Percentiles rank a stretch among this genome's conserved stretches.
Conservation (phyloP, 2,888 invertebrate species). For the Eupithecia exiguata region DNA sequence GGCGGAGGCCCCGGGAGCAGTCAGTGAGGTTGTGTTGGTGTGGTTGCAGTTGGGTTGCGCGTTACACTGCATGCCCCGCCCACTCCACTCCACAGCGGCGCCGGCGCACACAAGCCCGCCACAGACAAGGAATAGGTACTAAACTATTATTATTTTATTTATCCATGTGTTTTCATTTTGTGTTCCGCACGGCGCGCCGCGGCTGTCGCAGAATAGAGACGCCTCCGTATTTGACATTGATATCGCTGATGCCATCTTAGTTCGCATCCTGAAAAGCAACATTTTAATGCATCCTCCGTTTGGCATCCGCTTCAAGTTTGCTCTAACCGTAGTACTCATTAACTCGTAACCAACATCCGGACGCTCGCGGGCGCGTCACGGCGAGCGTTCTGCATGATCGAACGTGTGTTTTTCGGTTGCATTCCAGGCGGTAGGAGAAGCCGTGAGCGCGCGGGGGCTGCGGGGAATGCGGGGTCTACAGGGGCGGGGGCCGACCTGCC, state of each 20-base stretch:
- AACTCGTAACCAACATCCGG: slow-evolving; percentile 74
- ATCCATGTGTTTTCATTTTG: slow-evolving; percentile 67
- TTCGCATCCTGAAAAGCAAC: slow-evolving; percentile 75
- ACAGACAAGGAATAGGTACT: slow-evolving; percentile 84
- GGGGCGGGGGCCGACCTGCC: slow-evolving; percentile 74
- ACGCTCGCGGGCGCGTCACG: slow-evolving; percentile 65
- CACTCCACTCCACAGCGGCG: slow-evolving; percentile 81
- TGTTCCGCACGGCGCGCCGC: slow-evolving; percentile 81
- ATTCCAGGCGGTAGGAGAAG: slow-evolving; percentile 81
- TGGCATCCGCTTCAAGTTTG: slow-evolving; percentile 76
- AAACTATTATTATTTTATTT: slow-evolving; percentile 73
- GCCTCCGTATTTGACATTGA: slow-evolving; percentile 64
- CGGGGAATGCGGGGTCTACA: slow-evolving; percentile 52
- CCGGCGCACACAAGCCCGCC: slow-evolving; percentile 83
- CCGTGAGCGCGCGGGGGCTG: slow-evolving; percentile 60
- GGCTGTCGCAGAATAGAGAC: slow-evolving; percentile 73
- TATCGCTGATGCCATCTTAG: slow-evolving; percentile 73
- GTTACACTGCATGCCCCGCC: slow-evolving; percentile 95
- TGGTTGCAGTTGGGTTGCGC: slow-evolving; percentile 95
- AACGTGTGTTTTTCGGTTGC: slow-evolving; percentile 82
- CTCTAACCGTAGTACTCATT: slow-evolving; percentile 72
- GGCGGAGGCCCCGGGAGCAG: slow-evolving; percentile 46
- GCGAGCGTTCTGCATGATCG: slow-evolving; percentile 83
- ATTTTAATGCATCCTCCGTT: slow-evolving; percentile 82
- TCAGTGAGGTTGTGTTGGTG: slow-evolving; percentile 82